Evolutionary conservation across 2,113 vertebrate species (phyloP).

Genomic region (Oxyura jamaicensis): DNA sequence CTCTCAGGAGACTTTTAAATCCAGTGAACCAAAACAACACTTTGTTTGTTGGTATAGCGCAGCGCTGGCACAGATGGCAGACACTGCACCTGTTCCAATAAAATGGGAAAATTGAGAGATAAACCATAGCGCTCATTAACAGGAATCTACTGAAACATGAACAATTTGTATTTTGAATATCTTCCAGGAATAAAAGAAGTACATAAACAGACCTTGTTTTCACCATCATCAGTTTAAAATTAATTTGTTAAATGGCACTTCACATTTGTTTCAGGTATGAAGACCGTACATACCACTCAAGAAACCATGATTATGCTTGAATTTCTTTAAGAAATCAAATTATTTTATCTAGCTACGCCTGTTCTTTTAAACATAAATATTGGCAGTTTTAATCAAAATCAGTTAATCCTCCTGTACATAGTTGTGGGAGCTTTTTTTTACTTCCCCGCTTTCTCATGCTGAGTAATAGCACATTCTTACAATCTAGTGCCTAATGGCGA

Average conservation of each 20-base stretch:
- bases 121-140: conserved; percentile 53
- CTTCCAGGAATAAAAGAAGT: conserved; percentile 58
- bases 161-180: conserved; percentile 46
- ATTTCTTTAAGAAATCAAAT: background rate
- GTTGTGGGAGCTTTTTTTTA: background rate
- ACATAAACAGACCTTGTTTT: conserved; percentile 24
- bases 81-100: conserved; percentile 76
- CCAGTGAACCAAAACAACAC: conserved; percentile 57
- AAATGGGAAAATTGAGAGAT: conserved; percentile 55
- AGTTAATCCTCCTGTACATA: background rate
- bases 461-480: background rate
- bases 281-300: background rate
- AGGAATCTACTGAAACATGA: conserved; percentile 36
- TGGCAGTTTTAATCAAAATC: background rate
- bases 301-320: background rate
- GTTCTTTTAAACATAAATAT: conserved; percentile 9
- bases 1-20: conserved; percentile 70
- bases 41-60: conserved; percentile 47
- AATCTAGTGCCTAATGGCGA: background rate
- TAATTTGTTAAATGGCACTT: background rate
- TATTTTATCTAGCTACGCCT: background rate
- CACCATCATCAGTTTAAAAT: background rate
- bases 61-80: conserved; percentile 42
- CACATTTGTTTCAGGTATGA: background rate
- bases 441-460: conserved; percentile 6